phyloP scores from a whole-genome alignment of 1,140 invertebrate genomes.

The Solenopsis fugax region DNA sequence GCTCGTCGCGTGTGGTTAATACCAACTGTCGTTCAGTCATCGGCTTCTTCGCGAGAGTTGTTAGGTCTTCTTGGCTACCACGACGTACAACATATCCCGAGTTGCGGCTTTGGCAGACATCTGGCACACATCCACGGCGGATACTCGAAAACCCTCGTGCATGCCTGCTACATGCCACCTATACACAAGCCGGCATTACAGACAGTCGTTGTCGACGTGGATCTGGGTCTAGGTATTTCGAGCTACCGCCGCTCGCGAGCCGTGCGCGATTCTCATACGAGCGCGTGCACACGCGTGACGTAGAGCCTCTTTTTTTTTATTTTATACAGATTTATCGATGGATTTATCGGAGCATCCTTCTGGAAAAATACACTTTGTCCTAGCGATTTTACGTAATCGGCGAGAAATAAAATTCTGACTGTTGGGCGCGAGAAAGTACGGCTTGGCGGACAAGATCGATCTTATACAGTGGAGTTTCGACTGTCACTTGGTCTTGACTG shows the following conservation, averaged over 20 bases:
- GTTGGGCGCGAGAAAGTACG: background rate
- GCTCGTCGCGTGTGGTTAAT: constrained; percentile 64
- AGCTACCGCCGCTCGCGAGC: constrained; percentile 53
- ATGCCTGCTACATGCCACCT: constrained; percentile 52
- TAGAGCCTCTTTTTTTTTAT: constrained; percentile 41
- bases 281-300: constrained; percentile 39
- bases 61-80: constrained; percentile 63
- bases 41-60: constrained; percentile 67
- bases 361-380: constrained; percentile 45
- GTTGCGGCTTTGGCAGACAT: constrained; percentile 74
- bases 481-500: constrained; percentile 30
- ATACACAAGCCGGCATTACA: constrained; percentile 54
- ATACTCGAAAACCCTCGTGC: constrained; percentile 71
- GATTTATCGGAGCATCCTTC: constrained; percentile 40
- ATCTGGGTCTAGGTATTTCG: constrained; percentile 73
- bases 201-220: constrained; percentile 33
- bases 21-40: constrained; percentile 74
- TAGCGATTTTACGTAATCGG: constrained; percentile 29
- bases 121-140: constrained; percentile 76
- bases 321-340: constrained; percentile 54
- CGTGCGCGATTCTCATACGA: constrained; percentile 59
- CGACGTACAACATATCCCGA: constrained; percentile 63
- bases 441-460: constrained; percentile 21
- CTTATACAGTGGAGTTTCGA: constrained; percentile 9
- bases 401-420: constrained; percentile 46